A percentile compares a stretch with the other conserved stretches of the same genome.
Conservation (phyloP, 2,888 invertebrate genomes). For the Cephalotes varians region DNA sequence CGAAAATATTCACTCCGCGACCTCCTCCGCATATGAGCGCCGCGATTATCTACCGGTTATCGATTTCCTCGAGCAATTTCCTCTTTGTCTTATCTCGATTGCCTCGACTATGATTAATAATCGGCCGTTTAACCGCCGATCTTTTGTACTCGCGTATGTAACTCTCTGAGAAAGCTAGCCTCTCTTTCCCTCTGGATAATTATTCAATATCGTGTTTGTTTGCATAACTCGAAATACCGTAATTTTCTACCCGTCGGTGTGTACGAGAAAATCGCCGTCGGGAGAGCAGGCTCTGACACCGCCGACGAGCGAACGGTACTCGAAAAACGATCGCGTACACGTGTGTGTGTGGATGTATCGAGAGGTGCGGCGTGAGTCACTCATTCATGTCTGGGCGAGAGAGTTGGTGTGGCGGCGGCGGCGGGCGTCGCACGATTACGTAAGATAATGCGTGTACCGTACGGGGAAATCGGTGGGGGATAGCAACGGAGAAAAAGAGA, state of each 20-base stretch:
- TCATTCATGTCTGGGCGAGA: conserved; percentile 77
- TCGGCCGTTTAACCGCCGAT: neutral
- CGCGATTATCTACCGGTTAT: conserved; percentile 21
- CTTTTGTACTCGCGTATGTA: neutral
- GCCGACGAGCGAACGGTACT: conserved; percentile 44
- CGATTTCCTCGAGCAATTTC: conserved; percentile 37
- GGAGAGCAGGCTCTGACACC: neutral
- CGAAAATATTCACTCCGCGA: conserved; percentile 6
- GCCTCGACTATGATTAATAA: conserved; percentile 31
- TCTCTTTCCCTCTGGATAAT: neutral
- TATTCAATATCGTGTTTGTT: conserved; percentile 22
- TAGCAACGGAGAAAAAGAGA: conserved; percentile 38
- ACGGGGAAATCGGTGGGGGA: conserved; percentile 22
- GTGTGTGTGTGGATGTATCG: conserved; percentile 54
- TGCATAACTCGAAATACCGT: neutral
- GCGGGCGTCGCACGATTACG: conserved; percentile 77
- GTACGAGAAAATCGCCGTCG: neutral
- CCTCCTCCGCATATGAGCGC: neutral
- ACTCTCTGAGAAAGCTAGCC: neutral
- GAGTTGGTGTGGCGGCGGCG: conserved; percentile 44
- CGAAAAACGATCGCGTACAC: conserved; percentile 47
- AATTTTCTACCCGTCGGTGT: neutral
- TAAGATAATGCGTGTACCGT: conserved; percentile 69
- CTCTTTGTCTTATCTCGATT: conserved; percentile 14
- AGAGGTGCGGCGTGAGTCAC: conserved; percentile 73